These are phyloP conservation scores for Aldabrachelys gigantea DNA, from an alignment of 2,113 vertebrate genomes.

Conservation along the genomic window DNA sequence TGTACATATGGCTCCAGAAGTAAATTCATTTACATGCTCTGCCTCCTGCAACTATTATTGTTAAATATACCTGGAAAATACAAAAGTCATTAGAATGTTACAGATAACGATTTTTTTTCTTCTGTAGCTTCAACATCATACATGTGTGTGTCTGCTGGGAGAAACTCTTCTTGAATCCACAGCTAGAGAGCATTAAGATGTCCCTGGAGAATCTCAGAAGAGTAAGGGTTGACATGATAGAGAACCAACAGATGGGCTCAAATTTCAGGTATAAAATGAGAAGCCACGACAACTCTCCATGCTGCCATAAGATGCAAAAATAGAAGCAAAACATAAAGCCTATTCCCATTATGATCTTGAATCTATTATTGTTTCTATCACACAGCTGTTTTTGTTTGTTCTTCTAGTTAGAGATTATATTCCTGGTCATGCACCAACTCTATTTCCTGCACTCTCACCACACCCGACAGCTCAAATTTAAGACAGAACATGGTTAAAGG, in stretches of 20 bases:
- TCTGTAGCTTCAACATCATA: rapidly evolving
- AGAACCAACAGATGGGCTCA: not conserved
- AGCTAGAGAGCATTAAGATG: rapidly evolving
- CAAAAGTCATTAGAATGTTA: not conserved
- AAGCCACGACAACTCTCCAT: rapidly evolving
- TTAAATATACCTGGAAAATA: not conserved
- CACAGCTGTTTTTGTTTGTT: rapidly evolving
- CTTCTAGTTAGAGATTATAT: not conserved
- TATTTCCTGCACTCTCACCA: not conserved
- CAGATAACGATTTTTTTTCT: not conserved
- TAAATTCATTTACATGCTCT: not conserved
- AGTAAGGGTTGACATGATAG: rapidly evolving
- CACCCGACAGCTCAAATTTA: not conserved
- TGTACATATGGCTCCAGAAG: rapidly evolving
- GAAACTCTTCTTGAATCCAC: not conserved
- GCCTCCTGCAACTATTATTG: not conserved
- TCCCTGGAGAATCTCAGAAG: rapidly evolving
- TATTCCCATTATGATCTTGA: rapidly evolving
- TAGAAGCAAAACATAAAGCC: not conserved
- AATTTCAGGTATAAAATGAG: not conserved
- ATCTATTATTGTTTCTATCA: not conserved
- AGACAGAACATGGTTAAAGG: not conserved
- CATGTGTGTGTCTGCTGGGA: not conserved
- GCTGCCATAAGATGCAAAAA: not conserved
- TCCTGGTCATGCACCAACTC: not conserved